These are phyloP conservation scores for Ectemnius continuus DNA, from an alignment of 2,888 invertebrate genomes.

Conservation along the genomic window DNA sequence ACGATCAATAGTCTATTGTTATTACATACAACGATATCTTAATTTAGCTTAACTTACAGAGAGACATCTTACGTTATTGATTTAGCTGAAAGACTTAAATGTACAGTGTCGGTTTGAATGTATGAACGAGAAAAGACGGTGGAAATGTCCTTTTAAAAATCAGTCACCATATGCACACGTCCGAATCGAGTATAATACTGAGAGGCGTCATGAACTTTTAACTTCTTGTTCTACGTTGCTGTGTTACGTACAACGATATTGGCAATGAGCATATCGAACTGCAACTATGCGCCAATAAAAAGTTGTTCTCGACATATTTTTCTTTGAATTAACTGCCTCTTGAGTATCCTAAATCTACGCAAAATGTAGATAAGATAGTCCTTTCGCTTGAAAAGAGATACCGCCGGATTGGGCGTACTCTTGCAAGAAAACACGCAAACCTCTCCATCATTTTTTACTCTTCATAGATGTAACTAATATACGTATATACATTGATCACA, in stretches of 20 bases:
- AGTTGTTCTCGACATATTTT: neutral
- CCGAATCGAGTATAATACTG: no score
- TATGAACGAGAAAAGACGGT: no score
- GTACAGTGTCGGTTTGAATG: no score
- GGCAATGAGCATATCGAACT: slow-evolving; percentile 21
- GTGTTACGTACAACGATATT: slow-evolving; percentile 15
- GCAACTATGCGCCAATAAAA: slow-evolving; percentile 10
- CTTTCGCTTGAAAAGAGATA: slow-evolving; percentile 29
- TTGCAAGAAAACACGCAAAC: slow-evolving; percentile 9
- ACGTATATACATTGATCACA: slow-evolving; percentile 48
- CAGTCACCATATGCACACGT: no score
- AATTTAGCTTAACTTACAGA: no score
- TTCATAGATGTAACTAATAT: slow-evolving; percentile 27
- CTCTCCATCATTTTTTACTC: neutral
- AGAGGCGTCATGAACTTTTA: neutral
- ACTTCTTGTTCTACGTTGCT: neutral
- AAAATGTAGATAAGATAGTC: neutral
- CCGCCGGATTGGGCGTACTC: slow-evolving; percentile 1
- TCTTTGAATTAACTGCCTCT: no score
- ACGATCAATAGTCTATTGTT: neutral
- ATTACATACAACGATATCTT: slow-evolving; percentile 1
- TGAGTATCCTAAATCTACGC: neutral
- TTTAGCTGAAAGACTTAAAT: no score
- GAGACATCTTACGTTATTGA: no score
- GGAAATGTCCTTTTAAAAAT: no score